Conservation (phyloP, 2,797 vertebrate species). For the Anomalospiza imberbis region DNA sequence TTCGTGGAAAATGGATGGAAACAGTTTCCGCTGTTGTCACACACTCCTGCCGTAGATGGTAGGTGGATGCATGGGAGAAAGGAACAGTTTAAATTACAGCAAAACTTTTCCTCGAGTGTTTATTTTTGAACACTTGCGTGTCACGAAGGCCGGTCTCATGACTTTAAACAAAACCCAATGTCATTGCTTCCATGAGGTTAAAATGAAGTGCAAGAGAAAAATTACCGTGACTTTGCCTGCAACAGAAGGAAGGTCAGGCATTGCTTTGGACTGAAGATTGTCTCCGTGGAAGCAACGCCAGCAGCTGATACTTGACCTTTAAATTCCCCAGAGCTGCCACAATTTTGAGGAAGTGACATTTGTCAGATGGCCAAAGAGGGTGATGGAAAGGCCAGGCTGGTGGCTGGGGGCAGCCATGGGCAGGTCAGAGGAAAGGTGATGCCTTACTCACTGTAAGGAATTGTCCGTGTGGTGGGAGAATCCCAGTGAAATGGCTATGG, state of each 20-base stretch:
- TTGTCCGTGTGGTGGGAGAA: too few relatives aligned
- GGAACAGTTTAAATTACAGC: slow-evolving; percentile 8
- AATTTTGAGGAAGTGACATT: slow-evolving; percentile 46
- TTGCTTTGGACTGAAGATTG: not conserved
- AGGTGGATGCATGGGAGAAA: slow-evolving; percentile 29
- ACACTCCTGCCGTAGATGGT: not conserved
- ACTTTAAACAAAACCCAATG: slow-evolving; percentile 31
- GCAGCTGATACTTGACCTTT: slow-evolving; percentile 50
- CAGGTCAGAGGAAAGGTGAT: not conserved
- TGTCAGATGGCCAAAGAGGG: not conserved
- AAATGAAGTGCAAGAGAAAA: slow-evolving; percentile 15
- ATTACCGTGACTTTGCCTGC: not conserved
- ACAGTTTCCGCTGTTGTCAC: not conserved
- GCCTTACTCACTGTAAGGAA: not conserved
- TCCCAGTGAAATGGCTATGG: not conserved
- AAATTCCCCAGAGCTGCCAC: slow-evolving; percentile 7
- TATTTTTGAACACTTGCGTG: slow-evolving; percentile 7
- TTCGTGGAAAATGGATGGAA: not conserved
- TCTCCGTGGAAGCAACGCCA: not conserved
- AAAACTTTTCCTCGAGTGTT: slow-evolving; percentile 25
- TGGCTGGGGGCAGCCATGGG: not conserved
- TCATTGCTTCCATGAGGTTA: slow-evolving; percentile 8
- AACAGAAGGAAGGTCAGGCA: not conserved
- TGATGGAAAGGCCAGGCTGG: not conserved
- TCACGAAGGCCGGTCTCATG: not conserved